These are phyloP conservation scores for Diadema setosum DNA, from an alignment of 35 echinoderm and acorn worm species.

Conservation along the genomic window DNA sequence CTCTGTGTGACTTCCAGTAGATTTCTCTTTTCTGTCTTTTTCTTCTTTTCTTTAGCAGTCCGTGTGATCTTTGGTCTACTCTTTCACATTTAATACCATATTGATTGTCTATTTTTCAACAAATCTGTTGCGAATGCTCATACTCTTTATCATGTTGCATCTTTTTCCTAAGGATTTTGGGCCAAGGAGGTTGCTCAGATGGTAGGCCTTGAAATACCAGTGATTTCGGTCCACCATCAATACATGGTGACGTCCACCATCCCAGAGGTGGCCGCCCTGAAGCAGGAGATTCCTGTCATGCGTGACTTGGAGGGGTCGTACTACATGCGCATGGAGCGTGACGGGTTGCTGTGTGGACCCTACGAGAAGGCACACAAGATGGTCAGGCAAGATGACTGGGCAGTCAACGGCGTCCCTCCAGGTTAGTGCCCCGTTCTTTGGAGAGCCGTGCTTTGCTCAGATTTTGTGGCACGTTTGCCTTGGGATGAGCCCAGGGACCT, in stretches of 20 bases:
- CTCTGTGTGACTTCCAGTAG: too few relatives aligned
- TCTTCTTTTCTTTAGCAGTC: too few relatives aligned
- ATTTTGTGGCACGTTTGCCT: too few relatives aligned
- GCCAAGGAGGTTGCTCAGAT: constrained; percentile 70
- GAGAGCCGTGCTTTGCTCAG: background rate
- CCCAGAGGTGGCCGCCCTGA: constrained; percentile 83
- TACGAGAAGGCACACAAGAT: constrained; percentile 87
- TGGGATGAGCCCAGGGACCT: too few relatives aligned
- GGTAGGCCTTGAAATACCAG: constrained; percentile 69
- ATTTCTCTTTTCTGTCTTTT: too few relatives aligned
- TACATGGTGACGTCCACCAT: constrained; percentile 96
- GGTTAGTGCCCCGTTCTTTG: constrained; percentile 30
- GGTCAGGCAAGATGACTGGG: constrained; percentile 87
- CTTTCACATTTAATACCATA: too few relatives aligned
- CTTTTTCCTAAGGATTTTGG: constrained; percentile 99
- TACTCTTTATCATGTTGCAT: too few relatives aligned
- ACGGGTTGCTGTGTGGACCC: constrained; percentile 83
- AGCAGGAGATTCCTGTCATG: constrained; percentile 79
- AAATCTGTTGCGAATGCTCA: too few relatives aligned
- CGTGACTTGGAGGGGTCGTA: constrained; percentile 93
- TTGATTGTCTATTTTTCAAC: too few relatives aligned
- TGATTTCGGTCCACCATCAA: constrained; percentile 92
- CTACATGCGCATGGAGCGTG: constrained; percentile 79
- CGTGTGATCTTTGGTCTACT: too few relatives aligned
- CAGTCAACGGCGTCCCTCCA: constrained; percentile 78